Conservation (phyloP, 1,140 invertebrate genomes). For the Temnothorax longispinosus region DNA sequence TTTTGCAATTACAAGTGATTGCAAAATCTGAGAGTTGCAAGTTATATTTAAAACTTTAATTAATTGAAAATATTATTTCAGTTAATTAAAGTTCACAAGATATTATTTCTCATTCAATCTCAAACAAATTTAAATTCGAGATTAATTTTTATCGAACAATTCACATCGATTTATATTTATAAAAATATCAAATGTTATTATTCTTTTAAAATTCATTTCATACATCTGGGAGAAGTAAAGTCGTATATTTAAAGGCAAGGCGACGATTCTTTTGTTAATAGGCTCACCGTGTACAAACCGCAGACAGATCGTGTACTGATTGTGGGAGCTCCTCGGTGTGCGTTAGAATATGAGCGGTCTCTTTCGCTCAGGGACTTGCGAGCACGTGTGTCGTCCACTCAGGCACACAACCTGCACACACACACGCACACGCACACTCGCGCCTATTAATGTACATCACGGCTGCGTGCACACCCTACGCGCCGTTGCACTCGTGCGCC, state of each 20-base stretch:
- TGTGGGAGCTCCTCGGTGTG: slow-evolving; percentile 65
- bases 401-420: background rate
- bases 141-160: background rate
- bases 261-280: slow-evolving; percentile 9
- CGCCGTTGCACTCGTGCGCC: slow-evolving; percentile 60
- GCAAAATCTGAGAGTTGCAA: background rate
- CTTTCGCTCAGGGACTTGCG: background rate
- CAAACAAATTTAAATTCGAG: background rate
- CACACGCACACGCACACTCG: background rate
- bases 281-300: slow-evolving; percentile 61
- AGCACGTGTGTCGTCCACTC: background rate
- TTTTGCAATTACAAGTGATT: background rate
- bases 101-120: background rate
- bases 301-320: slow-evolving; percentile 67
- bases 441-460: slow-evolving; percentile 69
- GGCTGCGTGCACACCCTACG: slow-evolving; percentile 71
- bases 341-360: slow-evolving; percentile 58
- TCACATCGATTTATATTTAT: background rate
- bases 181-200: background rate
- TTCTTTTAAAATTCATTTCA: background rate
- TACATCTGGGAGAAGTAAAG: background rate
- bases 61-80: too few species aligned
- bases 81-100: background rate
- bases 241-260: background rate
- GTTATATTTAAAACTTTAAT: background rate